Percentiles rank a stretch among this genome's conserved stretches.
Evolutionary conservation across 2,113 vertebrate species (phyloP).

Genomic region (Poeciliopsis turrubarensis): DNA sequence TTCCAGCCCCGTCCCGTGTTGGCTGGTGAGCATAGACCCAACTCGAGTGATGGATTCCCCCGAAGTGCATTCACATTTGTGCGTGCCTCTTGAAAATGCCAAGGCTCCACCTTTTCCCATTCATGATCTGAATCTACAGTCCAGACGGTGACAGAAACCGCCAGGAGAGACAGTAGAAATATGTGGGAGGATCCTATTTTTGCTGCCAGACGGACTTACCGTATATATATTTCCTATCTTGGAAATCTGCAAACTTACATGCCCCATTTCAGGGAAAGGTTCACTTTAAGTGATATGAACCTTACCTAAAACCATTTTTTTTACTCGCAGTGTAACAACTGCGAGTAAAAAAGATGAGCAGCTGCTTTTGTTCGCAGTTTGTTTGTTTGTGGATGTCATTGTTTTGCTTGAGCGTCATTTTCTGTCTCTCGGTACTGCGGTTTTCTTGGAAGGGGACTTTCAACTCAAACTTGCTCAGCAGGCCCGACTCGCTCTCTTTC

Average conservation of each 20-base stretch:
- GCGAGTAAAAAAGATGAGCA: not conserved
- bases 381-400: not conserved
- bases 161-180: not conserved
- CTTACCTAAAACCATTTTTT: too few species aligned
- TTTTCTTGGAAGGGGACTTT: not conserved
- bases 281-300: too few species aligned
- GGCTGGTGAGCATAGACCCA: not conserved
- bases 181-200: conserved; percentile 6
- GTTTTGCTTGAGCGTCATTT: not conserved
- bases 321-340: too few species aligned
- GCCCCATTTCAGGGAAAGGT: too few species aligned
- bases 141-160: not conserved
- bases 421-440: not conserved
- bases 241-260: not conserved
- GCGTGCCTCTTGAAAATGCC: not conserved
- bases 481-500: conserved; percentile 1
- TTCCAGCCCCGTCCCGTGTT: not conserved
- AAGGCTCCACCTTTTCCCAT: conserved; percentile 2
- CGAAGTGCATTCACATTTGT: not conserved
- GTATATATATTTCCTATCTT: not conserved
- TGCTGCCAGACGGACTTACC: not conserved
- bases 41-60: not conserved
- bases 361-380: not conserved
- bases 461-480: conserved; percentile 31
- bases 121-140: too few species aligned